Base-by-base conservation (phyloP, 1,140 invertebrate genomes). In the Radopholus similis region DNA sequence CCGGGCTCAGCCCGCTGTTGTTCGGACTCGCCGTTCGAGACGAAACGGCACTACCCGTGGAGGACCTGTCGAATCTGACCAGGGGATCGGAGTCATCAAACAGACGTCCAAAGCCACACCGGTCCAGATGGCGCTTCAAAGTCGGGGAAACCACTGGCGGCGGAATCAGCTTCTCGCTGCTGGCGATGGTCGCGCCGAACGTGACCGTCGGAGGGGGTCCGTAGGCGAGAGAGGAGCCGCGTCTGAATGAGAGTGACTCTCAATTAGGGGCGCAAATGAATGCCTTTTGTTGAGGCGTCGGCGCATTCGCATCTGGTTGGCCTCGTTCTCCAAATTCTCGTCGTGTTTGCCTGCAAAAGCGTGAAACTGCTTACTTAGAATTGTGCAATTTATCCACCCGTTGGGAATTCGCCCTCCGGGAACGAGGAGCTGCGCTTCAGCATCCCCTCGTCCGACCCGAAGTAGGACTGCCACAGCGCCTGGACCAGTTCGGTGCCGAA, bases 401-500 rank as follows among this genome's bases (percentile, higher is more conserved):
- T 37, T 13, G 34, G 26, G 32, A 42, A 38, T 57, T 57, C 34
- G 55, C 34, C 44, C 21, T 77, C 49, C 21, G 76, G 70, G 35
- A 64, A 57, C 15, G 77, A 82, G 40, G 73, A 72, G 40, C 76
- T 72, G 34, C 77, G 38, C 42, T 82, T 82, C 21, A 79, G 51
- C 59, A n/a, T 5, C n/a, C 44, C 34, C 11, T 49, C 26, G 21
- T 81, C 68, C 15, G 49, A 26, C 55, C 74, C 75, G 55, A 65
- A 79, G 65, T 70, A 74, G 9, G 57, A 62, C n/a, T 51, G 56
- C 77, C 80, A 80, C 4, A 80, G 68, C 9, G 73, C 65, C 49
- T 68, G 69, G 35, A 78, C 73, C 9, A 81, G 55, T 54, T 83
- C 79, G 2, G 79, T 81, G 9, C 79, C 79, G 58, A 81, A 81